Conservation (phyloP, 2,113 vertebrate genomes). For the Camelus dromedarius region DNA sequence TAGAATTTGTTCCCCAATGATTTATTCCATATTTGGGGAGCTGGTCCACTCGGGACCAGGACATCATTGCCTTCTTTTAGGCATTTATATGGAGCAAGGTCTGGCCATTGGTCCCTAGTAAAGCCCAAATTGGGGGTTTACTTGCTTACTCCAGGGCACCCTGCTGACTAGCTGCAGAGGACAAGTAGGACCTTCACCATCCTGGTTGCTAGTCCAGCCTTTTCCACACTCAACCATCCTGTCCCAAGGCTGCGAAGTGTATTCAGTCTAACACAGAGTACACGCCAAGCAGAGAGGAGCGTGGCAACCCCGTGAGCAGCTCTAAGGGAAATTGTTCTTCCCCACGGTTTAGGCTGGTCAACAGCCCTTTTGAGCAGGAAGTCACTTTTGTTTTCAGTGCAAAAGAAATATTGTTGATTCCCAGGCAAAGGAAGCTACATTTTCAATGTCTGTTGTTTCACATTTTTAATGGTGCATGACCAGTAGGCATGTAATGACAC, state of each 20-base stretch:
- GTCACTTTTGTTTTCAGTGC: not conserved
- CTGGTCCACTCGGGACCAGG: not conserved
- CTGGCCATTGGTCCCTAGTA: not conserved
- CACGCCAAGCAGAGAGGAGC: not conserved
- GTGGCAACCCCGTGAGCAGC: not conserved
- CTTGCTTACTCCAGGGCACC: not conserved
- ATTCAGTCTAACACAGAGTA: not conserved
- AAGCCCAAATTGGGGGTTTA: not conserved
- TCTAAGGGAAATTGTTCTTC: not conserved
- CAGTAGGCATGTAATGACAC: not conserved
- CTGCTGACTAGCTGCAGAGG: not conserved
- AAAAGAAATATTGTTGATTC: not conserved
- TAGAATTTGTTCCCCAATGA: not conserved
- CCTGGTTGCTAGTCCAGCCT: not conserved
- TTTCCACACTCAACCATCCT: not conserved
- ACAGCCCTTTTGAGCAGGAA: not conserved
- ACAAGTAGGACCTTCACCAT: not conserved
- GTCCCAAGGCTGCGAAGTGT: not conserved
- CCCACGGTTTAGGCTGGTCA: not conserved
- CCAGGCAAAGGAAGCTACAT: not conserved
- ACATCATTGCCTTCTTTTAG: not conserved
- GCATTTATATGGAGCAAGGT: not conserved
- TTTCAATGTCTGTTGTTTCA: constrained; percentile 26
- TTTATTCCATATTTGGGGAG: not conserved
- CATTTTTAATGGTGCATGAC: not conserved